A percentile compares a stretch with the other conserved stretches of the same genome.
These are phyloP conservation scores for Globicephala melas DNA, from an alignment of 2,113 vertebrate genomes.

Conservation along the genomic window DNA sequence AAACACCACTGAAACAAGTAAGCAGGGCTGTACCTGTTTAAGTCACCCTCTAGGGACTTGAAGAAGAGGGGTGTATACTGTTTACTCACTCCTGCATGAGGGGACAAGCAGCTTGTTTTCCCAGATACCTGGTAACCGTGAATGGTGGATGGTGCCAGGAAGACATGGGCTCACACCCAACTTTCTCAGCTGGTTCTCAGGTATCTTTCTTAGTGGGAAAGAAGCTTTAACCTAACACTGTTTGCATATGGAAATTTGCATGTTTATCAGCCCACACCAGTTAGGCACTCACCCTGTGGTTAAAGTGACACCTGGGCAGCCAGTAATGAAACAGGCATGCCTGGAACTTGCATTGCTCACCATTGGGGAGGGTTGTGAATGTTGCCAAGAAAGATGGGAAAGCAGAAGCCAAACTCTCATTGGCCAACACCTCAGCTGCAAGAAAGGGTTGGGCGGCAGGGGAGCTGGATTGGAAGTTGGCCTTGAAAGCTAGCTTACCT, in stretches of 20 bases:
- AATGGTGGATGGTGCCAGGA: not conserved
- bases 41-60: no score
- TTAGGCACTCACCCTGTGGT: not conserved
- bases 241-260: conserved; percentile 24
- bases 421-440: not conserved
- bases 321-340: not conserved
- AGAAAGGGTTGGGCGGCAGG: not conserved
- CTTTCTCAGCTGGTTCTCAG: not conserved
- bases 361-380: not conserved
- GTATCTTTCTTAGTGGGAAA: not conserved
- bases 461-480: not conserved
- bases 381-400: conserved; percentile 20
- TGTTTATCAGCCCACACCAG: not conserved
- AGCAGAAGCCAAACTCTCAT: not conserved
- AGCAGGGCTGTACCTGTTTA: not conserved
- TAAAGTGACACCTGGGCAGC: not conserved
- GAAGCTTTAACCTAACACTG: not conserved
- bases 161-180: not conserved
- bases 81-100: not conserved
- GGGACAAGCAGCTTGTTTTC: not conserved
- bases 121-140: not conserved
- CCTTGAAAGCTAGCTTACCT: not conserved
- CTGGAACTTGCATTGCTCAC: conserved; percentile 26
- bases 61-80: not conserved
- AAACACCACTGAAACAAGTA: not conserved